Evolutionary conservation across 2,113 vertebrate species (phyloP).

Genomic region (Poecile atricapillus): DNA sequence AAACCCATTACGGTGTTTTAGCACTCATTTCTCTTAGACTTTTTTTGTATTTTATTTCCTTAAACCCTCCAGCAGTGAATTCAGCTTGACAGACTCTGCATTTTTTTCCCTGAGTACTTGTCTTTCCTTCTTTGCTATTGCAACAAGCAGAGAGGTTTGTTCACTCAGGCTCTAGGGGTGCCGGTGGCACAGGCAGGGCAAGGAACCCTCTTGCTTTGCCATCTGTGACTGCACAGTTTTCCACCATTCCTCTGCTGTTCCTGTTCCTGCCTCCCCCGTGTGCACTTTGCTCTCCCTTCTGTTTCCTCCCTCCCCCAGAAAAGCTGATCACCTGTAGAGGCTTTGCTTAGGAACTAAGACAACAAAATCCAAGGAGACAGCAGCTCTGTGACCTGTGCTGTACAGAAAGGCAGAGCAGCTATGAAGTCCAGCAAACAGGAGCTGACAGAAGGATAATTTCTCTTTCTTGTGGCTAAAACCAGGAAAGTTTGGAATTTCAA

Average conservation of each 20-base stretch:
- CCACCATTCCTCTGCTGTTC: background rate
- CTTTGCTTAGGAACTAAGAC: background rate
- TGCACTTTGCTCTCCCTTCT: conserved; percentile 15
- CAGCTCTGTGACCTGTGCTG: background rate
- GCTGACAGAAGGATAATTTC: background rate
- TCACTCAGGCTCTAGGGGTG: background rate
- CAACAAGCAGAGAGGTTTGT: background rate
- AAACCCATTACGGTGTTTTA: background rate
- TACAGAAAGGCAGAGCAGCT: background rate
- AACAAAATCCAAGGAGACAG: background rate
- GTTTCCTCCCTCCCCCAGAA: conserved; percentile 7
- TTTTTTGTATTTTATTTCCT: background rate
- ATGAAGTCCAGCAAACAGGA: background rate
- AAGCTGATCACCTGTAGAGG: conserved; percentile 5
- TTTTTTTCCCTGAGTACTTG: background rate
- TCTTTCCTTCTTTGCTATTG: background rate
- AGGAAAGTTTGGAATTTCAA: background rate
- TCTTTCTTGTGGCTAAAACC: background rate
- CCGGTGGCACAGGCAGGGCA: background rate
- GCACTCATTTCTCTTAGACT: background rate
- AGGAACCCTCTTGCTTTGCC: conserved; percentile 31
- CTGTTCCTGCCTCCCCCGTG: conserved; percentile 7
- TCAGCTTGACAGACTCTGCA: background rate
- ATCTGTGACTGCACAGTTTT: conserved; percentile 9
- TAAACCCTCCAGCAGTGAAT: background rate